These are phyloP conservation scores for Axis porcinus DNA, from an alignment of 2,113 vertebrate species.

Conservation along the genomic window DNA sequence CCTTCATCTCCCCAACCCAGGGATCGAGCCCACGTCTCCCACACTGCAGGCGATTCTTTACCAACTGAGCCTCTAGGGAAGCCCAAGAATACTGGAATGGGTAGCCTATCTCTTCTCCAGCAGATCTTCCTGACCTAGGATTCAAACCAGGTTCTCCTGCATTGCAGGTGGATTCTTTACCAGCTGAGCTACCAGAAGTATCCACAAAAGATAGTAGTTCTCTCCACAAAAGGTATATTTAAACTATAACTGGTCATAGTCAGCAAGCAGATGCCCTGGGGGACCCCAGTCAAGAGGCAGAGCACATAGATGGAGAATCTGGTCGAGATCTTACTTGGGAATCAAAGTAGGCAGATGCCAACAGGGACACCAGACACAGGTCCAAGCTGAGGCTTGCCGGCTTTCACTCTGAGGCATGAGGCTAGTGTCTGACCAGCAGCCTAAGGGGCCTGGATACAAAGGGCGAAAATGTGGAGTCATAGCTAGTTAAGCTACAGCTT, in stretches of 20 bases:
- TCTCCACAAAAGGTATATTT: not conserved
- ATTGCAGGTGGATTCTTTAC: not conserved
- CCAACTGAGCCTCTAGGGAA: not conserved
- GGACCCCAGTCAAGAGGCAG: not conserved
- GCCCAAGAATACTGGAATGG: not conserved
- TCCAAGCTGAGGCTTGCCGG: not conserved
- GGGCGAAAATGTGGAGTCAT: not conserved
- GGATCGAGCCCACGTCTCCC: not conserved
- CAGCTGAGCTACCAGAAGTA: not conserved
- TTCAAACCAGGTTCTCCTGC: not conserved
- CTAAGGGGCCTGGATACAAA: not conserved
- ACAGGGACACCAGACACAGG: not conserved
- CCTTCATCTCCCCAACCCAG: not conserved
- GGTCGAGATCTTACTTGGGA: not conserved
- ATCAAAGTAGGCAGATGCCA: not conserved
- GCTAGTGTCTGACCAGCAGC: not conserved
- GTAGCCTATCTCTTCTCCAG: not conserved
- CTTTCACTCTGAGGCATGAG: not conserved
- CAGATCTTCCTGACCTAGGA: not conserved
- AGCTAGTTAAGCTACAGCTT: not conserved
- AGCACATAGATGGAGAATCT: not conserved
- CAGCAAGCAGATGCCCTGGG: not conserved
- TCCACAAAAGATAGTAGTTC: not conserved
- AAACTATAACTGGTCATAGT: not conserved
- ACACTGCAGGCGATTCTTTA: not conserved